These are phyloP conservation scores for Tenthredo distinguenda DNA, from an alignment of 2,888 invertebrate species.

Conservation along the genomic window DNA sequence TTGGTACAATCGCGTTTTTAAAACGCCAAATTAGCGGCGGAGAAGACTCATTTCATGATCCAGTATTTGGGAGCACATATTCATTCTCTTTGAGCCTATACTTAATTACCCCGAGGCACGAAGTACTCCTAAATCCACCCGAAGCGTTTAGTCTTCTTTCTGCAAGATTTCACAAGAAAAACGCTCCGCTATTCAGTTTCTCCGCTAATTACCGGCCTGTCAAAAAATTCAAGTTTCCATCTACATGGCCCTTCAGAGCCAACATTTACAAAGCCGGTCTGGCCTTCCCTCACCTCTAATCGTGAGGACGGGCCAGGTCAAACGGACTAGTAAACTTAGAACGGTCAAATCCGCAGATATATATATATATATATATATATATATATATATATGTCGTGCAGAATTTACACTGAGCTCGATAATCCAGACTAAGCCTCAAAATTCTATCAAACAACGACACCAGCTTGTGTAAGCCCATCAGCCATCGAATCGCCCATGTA, in stretches of 20 bases:
- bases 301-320: not conserved
- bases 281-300: not conserved
- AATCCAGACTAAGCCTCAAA: conserved; percentile 13
- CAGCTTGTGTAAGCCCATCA: conserved; percentile 5
- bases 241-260: not conserved
- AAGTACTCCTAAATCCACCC: not conserved
- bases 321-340: not conserved
- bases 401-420: not conserved
- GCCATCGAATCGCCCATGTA: not conserved
- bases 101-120: not conserved
- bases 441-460: conserved; percentile 33
- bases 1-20: not conserved
- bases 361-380: not conserved
- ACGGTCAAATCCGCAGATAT: not conserved
- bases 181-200: conserved; percentile 17
- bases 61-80: not conserved
- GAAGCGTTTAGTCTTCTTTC: not conserved
- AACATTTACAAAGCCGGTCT: not conserved
- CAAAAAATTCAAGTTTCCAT: not conserved
- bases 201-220: not conserved
- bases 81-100: conserved; percentile 10
- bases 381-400: not conserved
- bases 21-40: not conserved
- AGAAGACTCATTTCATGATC: not conserved
- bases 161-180: conserved; percentile 5